A percentile compares a stretch with the other conserved stretches of the same genome.
phyloP scores from a whole-genome alignment of 2,113 vertebrate species.

The Cichladusa arquata region DNA sequence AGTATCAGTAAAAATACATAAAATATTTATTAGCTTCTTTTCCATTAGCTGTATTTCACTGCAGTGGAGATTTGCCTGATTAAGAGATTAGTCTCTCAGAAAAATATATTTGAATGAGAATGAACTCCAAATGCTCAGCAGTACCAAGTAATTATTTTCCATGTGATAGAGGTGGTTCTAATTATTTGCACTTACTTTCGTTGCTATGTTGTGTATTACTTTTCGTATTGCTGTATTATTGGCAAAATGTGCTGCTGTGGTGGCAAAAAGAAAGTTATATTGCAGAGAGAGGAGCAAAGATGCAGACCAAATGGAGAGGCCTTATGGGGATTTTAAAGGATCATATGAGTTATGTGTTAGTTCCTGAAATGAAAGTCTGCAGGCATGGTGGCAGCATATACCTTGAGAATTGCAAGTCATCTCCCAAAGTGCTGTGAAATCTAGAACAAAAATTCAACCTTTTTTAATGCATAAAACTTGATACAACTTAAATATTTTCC shows the following conservation, averaged over 20 bases:
- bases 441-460: not conserved
- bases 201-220: slow-evolving; percentile 24
- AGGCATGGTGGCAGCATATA: not conserved
- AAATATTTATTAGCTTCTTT: slow-evolving; percentile 50
- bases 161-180: slow-evolving; percentile 36
- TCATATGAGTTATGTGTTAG: not conserved
- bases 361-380: not conserved
- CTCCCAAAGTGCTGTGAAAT: not conserved
- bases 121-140: slow-evolving; percentile 25
- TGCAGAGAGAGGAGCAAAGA: not conserved
- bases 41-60: slow-evolving; percentile 14
- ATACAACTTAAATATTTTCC: not conserved
- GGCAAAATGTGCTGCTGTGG: not conserved
- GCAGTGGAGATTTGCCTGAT: slow-evolving; percentile 55
- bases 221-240: slow-evolving; percentile 33
- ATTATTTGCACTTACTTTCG: slow-evolving; percentile 61
- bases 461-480: not conserved
- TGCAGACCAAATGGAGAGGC: not conserved
- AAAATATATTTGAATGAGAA: slow-evolving; percentile 47
- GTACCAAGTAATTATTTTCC: slow-evolving; percentile 58
- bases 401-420: not conserved
- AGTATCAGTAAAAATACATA: slow-evolving; percentile 38
- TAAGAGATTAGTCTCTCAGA: slow-evolving; percentile 56
- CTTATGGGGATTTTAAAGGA: not conserved
- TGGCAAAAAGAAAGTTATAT: not conserved